Conservation (phyloP, 2,113 vertebrate species). For the Dascyllus trimaculatus region DNA sequence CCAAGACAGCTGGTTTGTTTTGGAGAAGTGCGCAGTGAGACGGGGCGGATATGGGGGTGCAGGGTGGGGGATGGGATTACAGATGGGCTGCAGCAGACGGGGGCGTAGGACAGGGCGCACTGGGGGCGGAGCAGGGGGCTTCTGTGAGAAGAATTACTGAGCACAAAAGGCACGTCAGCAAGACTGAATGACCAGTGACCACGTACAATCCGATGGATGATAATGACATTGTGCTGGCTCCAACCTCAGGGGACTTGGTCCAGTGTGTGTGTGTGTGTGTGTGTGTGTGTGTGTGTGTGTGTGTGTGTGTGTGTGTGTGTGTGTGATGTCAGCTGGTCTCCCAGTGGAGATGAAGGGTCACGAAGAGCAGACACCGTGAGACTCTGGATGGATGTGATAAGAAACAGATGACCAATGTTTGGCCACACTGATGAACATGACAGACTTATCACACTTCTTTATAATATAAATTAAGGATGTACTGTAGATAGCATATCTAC, state of each 20-base stretch:
- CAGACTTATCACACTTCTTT: too few relatives aligned
- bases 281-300: constrained; percentile 35
- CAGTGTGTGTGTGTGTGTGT: constrained; percentile 35
- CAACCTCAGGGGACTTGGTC: constrained; percentile 69
- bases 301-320: constrained; percentile 37
- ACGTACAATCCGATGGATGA: constrained; percentile 82
- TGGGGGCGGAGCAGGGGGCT: constrained; percentile 24
- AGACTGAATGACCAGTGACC: constrained; percentile 80
- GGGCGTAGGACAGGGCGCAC: constrained; percentile 48
- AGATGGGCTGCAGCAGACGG: constrained; percentile 79
- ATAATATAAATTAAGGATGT: too few relatives aligned
- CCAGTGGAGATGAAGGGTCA: constrained; percentile 35
- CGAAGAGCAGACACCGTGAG: constrained; percentile 37
- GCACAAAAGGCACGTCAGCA: constrained; percentile 81
- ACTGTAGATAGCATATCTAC: too few relatives aligned
- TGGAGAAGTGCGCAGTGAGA: constrained; percentile 71
- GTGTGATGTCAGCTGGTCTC: constrained; percentile 71
- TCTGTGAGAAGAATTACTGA: constrained; percentile 80
- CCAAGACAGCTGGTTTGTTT: constrained; percentile 85
- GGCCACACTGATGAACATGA: not conserved
- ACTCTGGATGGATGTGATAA: constrained; percentile 50
- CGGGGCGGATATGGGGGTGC: constrained; percentile 66
- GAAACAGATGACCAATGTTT: constrained; percentile 42
- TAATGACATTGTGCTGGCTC: constrained; percentile 81
- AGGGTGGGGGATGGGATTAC: constrained; percentile 76